A percentile compares a stretch with the other conserved stretches of the same genome.
phyloP scores from a whole-genome alignment of 2,797 vertebrate species.

The Hippopotamyrus pictus region DNA sequence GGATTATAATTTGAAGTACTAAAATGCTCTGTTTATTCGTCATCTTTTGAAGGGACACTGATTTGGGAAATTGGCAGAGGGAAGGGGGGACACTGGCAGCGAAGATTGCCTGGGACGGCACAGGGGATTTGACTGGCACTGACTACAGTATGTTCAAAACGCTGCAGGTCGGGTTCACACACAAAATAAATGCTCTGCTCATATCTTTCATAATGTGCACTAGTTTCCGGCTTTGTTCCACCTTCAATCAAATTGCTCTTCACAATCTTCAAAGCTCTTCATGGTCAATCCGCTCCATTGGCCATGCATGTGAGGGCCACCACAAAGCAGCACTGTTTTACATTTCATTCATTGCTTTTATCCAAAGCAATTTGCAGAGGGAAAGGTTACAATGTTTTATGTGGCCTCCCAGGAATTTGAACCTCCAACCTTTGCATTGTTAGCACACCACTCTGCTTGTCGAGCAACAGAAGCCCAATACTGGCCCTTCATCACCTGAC shows the following conservation, averaged over 20 bases:
- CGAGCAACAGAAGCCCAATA: background rate
- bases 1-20: background rate
- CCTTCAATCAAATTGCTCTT: background rate
- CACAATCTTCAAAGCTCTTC: background rate
- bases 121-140: background rate
- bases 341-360: background rate
- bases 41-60: background rate
- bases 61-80: background rate
- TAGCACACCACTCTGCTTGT: background rate
- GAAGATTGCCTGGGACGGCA: background rate
- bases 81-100: background rate
- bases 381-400: background rate
- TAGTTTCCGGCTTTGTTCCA: background rate
- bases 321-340: background rate
- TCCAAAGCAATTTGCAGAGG: background rate
- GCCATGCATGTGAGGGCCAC: background rate
- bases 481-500: background rate
- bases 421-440: background rate
- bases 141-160: background rate
- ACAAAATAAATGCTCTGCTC: background rate
- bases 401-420: background rate
- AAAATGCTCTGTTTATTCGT: background rate
- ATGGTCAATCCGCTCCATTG: background rate
- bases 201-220: background rate
- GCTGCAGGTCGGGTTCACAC: background rate